A percentile compares a stretch with the other conserved stretches of the same genome.
These are phyloP conservation scores for Clarias batrachus DNA, from an alignment of 2,113 vertebrate species.

Conservation along the genomic window DNA sequence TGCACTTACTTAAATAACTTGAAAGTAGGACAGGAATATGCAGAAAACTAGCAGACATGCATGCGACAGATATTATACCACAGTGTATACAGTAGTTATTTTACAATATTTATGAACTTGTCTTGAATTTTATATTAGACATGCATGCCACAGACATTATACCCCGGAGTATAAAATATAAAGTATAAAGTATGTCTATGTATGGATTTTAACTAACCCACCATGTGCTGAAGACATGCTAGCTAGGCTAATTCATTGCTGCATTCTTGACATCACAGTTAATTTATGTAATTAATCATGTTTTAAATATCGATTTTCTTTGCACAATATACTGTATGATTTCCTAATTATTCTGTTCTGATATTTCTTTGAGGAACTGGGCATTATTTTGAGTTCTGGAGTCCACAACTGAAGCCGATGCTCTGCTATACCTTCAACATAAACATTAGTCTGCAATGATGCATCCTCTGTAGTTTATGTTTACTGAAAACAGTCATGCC, in stretches of 20 bases:
- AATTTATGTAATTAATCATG: neutral
- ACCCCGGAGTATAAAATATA: too few species aligned
- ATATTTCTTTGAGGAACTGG: neutral
- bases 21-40: too few species aligned
- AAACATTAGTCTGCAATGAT: conserved; percentile 1
- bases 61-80: too few species aligned
- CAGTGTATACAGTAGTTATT: too few species aligned
- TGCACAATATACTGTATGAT: neutral
- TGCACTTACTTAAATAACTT: neutral
- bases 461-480: neutral
- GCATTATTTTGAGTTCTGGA: conserved; percentile 23
- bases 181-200: neutral
- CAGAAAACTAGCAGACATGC: too few species aligned
- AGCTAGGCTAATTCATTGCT: neutral
- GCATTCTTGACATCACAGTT: neutral
- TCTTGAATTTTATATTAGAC: too few species aligned
- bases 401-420: conserved; percentile 27
- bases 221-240: neutral
- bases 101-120: too few species aligned
- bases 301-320: neutral
- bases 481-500: conserved; percentile 48
- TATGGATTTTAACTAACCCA: neutral
- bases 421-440: conserved; percentile 7
- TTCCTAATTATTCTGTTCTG: conserved; percentile 18
- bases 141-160: too few species aligned